phyloP scores from a whole-genome alignment of 1,140 invertebrate genomes.

The Cepaea nemoralis region DNA sequence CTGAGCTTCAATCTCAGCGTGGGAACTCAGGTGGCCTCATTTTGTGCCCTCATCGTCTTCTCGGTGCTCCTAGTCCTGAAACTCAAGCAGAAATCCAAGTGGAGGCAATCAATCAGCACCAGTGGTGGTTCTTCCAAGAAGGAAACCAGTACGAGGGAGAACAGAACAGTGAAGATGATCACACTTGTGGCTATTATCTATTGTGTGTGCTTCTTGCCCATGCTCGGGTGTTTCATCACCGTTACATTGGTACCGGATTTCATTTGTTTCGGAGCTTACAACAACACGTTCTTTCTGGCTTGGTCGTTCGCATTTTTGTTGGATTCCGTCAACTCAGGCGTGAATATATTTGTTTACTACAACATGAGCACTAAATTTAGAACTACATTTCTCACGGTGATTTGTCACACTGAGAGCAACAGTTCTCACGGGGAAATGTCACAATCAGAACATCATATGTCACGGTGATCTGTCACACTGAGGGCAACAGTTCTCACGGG shows the following conservation, averaged over 20 bases:
- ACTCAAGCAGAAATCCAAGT: background rate
- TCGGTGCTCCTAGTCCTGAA: background rate
- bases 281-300: background rate
- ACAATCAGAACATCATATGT: too few species aligned
- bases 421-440: too few species aligned
- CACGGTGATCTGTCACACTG: too few species aligned
- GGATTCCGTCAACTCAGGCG: background rate
- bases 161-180: conserved; percentile 8
- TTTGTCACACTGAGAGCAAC: too few species aligned
- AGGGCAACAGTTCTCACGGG: too few species aligned
- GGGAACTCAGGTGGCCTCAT: background rate
- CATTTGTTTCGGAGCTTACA: background rate
- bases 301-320: background rate
- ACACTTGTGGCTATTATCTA: background rate
- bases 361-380: background rate
- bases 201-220: background rate
- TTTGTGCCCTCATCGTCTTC: background rate
- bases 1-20: background rate
- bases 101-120: background rate
- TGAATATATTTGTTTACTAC: background rate
- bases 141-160: background rate
- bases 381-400: background rate
- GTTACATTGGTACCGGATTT: background rate
- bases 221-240: background rate
- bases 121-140: background rate